These are phyloP conservation scores for Entomobrya proxima DNA, from an alignment of 2,888 invertebrate genomes.

Conservation along the genomic window DNA sequence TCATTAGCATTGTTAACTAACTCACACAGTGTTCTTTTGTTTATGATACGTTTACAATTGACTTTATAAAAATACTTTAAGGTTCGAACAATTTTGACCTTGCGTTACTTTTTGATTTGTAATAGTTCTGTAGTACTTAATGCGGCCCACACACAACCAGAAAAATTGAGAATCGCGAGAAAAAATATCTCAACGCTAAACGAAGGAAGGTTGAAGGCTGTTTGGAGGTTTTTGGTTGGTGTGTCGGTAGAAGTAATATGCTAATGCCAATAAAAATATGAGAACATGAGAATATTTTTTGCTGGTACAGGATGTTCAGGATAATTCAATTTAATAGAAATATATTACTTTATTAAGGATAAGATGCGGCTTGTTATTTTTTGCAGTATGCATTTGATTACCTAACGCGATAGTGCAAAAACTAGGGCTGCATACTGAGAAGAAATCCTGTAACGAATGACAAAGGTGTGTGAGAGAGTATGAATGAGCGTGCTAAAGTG, in stretches of 20 bases:
- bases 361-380: neutral
- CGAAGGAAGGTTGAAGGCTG: constrained; percentile 35
- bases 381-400: neutral
- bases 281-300: neutral
- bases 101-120: constrained; percentile 47
- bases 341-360: neutral
- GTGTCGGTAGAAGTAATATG: neutral
- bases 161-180: neutral
- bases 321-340: constrained; percentile 7
- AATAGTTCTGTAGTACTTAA: neutral
- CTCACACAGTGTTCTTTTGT: neutral
- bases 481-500: neutral
- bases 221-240: constrained; percentile 23
- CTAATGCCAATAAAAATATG: neutral
- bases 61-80: neutral
- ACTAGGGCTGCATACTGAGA: neutral
- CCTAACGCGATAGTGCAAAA: neutral
- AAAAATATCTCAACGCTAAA: neutral
- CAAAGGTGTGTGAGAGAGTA: neutral
- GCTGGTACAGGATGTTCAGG: constrained; percentile 17
- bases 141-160: constrained; percentile 42
- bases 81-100: constrained; percentile 31
- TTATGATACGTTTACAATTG: neutral
- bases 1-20: constrained; percentile 37
- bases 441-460: neutral